Evolutionary conservation across 2,888 invertebrate species (phyloP).

Genomic region (Coremacera marginata): DNA sequence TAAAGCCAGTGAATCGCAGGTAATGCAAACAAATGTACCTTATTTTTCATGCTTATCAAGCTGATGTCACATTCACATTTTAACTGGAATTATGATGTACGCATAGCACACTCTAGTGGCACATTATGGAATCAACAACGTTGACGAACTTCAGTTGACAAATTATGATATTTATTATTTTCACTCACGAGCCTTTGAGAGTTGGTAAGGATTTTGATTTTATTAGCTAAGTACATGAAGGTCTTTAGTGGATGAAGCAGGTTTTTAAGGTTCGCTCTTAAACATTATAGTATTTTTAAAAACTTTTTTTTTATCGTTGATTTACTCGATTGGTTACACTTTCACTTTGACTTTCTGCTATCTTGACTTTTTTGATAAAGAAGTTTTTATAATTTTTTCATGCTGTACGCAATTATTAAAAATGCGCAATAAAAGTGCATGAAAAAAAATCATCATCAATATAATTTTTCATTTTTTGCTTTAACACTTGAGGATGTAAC

Average conservation of each 20-base stretch:
- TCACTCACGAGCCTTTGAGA: not conserved
- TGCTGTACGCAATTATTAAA: not conserved
- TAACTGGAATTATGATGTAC: not conserved
- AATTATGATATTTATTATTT: conserved; percentile 7
- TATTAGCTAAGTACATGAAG: too few relatives aligned
- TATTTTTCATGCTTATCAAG: conserved; percentile 1
- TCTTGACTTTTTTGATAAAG: not conserved
- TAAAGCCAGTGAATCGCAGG: not conserved
- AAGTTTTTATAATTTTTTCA: not conserved
- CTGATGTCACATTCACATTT: not conserved
- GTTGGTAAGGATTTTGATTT: too few relatives aligned
- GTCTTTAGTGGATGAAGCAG: too few relatives aligned
- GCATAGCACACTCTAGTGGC: not conserved
- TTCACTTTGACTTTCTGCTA: not conserved
- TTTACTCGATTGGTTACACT: too few relatives aligned
- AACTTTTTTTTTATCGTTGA: too few relatives aligned
- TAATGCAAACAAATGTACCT: not conserved
- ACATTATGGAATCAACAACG: not conserved
- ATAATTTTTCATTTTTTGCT: too few relatives aligned
- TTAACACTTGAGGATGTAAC: not conserved
- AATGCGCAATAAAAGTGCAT: not conserved
- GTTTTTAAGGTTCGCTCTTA: too few relatives aligned
- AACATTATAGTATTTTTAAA: too few relatives aligned
- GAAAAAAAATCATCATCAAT: too few relatives aligned
- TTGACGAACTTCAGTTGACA: not conserved